phyloP scores from a whole-genome alignment of 2,888 invertebrate species.

The Agrypnus murinus region DNA sequence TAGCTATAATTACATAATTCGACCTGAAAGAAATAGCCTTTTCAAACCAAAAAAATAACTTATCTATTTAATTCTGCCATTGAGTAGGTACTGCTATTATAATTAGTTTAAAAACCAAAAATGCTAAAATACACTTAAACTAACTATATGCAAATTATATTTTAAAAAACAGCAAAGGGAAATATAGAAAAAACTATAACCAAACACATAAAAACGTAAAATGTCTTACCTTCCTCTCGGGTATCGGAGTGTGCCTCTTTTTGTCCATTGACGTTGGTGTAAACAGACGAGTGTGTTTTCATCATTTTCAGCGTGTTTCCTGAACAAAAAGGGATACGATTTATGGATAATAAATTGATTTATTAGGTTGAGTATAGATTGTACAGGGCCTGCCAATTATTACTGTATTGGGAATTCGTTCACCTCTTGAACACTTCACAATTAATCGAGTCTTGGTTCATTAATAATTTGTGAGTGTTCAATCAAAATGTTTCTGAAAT shows the following conservation, averaged over 20 bases:
- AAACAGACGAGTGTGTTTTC: conserved; percentile 68
- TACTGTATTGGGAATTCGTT: conserved; percentile 19
- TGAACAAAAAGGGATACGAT: conserved; percentile 43
- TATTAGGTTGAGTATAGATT: conserved; percentile 5
- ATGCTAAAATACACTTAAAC: no score
- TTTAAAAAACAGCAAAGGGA: no score
- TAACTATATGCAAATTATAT: no score
- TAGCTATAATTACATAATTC: no score
- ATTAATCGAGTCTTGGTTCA: not conserved
- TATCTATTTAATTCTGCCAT: no score
- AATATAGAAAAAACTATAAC: no score
- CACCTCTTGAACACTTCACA: conserved; percentile 4
- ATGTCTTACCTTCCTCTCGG: conserved; percentile 65
- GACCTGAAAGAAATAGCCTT: no score
- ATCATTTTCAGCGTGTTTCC: conserved; percentile 67
- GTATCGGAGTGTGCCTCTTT: conserved; percentile 65
- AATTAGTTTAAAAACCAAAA: no score
- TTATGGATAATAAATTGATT: conserved; percentile 26
- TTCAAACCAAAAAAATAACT: no score
- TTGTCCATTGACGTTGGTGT: conserved; percentile 67
- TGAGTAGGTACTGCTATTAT: no score
- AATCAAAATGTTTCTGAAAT: not conserved
- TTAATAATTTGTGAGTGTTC: conserved; percentile 7
- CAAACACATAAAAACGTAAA: no score
- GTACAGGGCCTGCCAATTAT: conserved; percentile 17